phyloP scores from a whole-genome alignment of 1,140 invertebrate genomes.

The Drosophila kepulauana region DNA sequence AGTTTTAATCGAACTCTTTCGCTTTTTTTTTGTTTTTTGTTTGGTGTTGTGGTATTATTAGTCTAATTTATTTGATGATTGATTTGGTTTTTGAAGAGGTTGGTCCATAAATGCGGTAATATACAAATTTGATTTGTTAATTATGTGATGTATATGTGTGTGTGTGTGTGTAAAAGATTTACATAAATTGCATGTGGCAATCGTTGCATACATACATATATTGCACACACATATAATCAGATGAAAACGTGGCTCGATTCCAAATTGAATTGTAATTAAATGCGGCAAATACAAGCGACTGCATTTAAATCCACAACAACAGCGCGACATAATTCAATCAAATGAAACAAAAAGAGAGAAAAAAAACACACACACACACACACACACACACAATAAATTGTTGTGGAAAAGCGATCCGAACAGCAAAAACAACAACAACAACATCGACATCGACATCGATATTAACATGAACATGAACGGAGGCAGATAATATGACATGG shows the following conservation, averaged over 20 bases:
- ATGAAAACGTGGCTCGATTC: neutral
- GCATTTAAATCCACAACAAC: conserved; percentile 19
- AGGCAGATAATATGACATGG: neutral
- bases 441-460: neutral
- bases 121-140: neutral
- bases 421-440: neutral
- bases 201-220: too few species aligned
- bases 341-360: conserved; percentile 6
- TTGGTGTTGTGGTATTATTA: too few species aligned
- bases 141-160: neutral
- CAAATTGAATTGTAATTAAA: conserved; percentile 40
- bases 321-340: conserved; percentile 38
- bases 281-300: conserved; percentile 5
- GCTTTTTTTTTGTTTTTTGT: too few species aligned
- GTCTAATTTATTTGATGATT: conserved; percentile 1
- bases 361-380: too few species aligned
- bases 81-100: neutral
- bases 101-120: too few species aligned
- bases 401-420: neutral
- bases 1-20: too few species aligned
- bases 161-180: neutral
- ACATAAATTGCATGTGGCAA: too few species aligned
- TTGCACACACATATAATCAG: conserved; percentile 8
- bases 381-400: neutral
- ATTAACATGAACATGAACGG: too few species aligned